Evolutionary conservation across 2,888 invertebrate species (phyloP), one percentile per base, ranked within the genome.

Genomic region (Cosmia trapezina): DNA sequence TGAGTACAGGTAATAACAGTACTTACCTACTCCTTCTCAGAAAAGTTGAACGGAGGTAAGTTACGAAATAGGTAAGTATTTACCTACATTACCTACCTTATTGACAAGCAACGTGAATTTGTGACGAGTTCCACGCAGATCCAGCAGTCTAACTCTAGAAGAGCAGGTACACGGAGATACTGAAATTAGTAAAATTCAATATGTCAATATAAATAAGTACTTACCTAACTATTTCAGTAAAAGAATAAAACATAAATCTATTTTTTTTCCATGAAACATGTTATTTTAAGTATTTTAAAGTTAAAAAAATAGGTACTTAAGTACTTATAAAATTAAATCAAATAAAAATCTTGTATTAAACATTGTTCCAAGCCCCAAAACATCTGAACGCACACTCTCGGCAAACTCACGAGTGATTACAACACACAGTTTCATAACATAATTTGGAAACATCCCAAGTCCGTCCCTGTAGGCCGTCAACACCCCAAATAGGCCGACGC

Each of bases 401-500:
- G 19, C 33, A 54, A 60, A 43, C 22, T 11, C 33, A 33, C 47
- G 12, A 12, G 37, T 43, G 56, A 41, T 53, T 53, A 1, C n/a
- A 17, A 17, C 12, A 47, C n/a, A 33, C 2, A 75, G 43, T 61
- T 74, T 43, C 14, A 41, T 17, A 17, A 17, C 12, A 47, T 17
- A 33, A 22, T 61, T 74, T 49, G 14, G 14, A n/a, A 72, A 22
- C 49, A 28, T 12, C 66, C 77, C n/a, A 61, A 91, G 59, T 94
- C 70, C 93, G 85, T 43, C 92, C 89, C 95, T 94, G 95, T 73
- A 71, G 73, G 86, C 93, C 93, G 95, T 96, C 96, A 95, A 94
- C 95, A 95, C 95, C 94, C 95, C 93, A 93, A 94, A 95, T 95
- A 96, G 95, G 95, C 95, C 94, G 94, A 93, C 93, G 93, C 93